Conservation (phyloP, 2,888 invertebrate genomes). For the Archips xylosteana region DNA sequence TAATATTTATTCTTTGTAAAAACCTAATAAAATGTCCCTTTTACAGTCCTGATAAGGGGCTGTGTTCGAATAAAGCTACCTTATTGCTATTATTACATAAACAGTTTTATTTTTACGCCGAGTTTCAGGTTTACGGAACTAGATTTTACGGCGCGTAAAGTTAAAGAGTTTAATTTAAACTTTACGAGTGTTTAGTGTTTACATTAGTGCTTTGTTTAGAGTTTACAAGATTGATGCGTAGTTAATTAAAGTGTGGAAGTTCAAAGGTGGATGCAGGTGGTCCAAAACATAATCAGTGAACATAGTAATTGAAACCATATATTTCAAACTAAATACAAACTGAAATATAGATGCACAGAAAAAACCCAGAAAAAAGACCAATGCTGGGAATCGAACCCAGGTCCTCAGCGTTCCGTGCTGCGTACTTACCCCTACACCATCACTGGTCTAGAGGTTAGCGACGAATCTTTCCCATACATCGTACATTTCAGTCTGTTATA, state of each 20-base stretch:
- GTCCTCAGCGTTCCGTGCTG: too few relatives aligned
- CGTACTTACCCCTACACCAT: too few relatives aligned
- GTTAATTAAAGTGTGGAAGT: not conserved
- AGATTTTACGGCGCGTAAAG: constrained; percentile 25
- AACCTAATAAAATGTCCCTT: constrained; percentile 38
- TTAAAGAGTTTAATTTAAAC: constrained; percentile 15
- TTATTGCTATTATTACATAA: constrained; percentile 39
- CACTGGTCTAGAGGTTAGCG: too few relatives aligned
- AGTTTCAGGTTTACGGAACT: constrained; percentile 22
- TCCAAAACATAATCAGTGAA: not conserved
- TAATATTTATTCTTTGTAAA: constrained; percentile 40
- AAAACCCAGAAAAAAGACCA: too few relatives aligned
- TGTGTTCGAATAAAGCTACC: constrained; percentile 25
- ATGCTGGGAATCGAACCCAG: too few relatives aligned
- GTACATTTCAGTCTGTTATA: too few relatives aligned
- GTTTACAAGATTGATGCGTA: not conserved
- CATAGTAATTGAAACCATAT: too few relatives aligned
- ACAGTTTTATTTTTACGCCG: constrained; percentile 38
- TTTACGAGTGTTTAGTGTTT: not conserved
- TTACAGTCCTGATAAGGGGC: constrained; percentile 33
- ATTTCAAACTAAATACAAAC: too few relatives aligned
- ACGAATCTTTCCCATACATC: too few relatives aligned
- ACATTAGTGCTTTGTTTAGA: not conserved
- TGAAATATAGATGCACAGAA: too few relatives aligned
- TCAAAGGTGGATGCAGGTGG: not conserved